Base-by-base conservation (phyloP, 1,140 invertebrate species). In the Kradibia gibbosae region DNA sequence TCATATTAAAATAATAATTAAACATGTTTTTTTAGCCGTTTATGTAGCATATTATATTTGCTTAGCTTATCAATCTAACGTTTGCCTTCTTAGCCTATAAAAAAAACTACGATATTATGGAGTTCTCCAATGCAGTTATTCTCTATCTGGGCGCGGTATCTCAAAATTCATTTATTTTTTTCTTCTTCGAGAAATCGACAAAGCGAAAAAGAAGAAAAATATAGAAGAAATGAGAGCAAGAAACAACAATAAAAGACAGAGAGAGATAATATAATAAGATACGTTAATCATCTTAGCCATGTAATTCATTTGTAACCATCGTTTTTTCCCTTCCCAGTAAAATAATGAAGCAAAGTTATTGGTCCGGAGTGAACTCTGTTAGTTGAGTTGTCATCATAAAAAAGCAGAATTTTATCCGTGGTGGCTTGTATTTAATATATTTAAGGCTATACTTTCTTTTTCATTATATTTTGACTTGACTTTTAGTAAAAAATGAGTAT, bases 261-360 rank as follows among this genome's bases (percentile, higher is more conserved):
- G 71, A 73, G 42, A 48, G n/a, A n/a, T n/a, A n/a, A n/a, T n/a
- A n/a, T n/a, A n/a, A n/a, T n/a, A n/a, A 42, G 34, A 70, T 45
- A 81, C 73, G 80, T 73, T 81, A 76, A 76, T 81, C 73, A 62
- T 50, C 73, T 76, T 48, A 48, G 45, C 72, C 36, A 76, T 76
- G 73, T 75, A 81, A 81, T 74, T 67, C 28, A 0, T 48, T 81
- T 55, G 70, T 81, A 81, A 81, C 57, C 60, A 74, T 57, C 22
- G 72, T 36, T 57, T 48, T n/a, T 67, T 67, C 62, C 25, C 20
- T 57, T 0, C 15, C 42, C 42, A 45, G 31, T 55, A 60, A 57
- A 20, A n/a, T 76, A 81, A 81, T 81, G 48, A 76, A 81, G 71
- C 80, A 48, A 57, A 57, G 60, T 76, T 81, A 67, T 13, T 42